Evolutionary conservation across 2,888 invertebrate genomes (phyloP).

Genomic region (Mythimna vitellina): DNA sequence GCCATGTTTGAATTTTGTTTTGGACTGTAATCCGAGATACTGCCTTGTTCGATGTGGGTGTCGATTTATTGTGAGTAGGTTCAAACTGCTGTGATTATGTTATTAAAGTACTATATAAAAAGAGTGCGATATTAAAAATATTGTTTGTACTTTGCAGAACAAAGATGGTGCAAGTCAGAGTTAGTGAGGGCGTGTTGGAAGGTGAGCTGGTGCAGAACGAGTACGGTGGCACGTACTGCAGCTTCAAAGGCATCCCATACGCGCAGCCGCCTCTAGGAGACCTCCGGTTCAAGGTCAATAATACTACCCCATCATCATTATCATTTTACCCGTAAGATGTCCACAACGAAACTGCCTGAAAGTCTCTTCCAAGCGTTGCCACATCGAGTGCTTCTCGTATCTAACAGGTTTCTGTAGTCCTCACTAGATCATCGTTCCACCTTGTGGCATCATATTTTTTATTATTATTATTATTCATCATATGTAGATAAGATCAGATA

Average conservation of each 20-base stretch:
- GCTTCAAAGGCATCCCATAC: conserved; percentile 85
- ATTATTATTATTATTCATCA: too few species aligned
- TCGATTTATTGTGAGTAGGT: neutral
- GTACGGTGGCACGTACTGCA: conserved; percentile 66
- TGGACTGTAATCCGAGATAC: too few species aligned
- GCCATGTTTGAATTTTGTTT: too few species aligned
- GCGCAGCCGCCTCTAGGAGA: conserved; percentile 86
- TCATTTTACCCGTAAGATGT: neutral
- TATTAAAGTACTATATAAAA: neutral
- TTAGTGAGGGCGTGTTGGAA: conserved; percentile 72
- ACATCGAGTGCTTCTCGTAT: neutral
- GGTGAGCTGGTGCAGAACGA: conserved; percentile 66
- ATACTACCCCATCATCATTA: neutral
- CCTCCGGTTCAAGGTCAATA: conserved; percentile 85
- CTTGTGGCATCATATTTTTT: too few species aligned
- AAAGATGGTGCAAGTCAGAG: conserved; percentile 62
- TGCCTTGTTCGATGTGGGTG: too few species aligned
- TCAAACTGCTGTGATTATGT: neutral
- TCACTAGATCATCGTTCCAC: neutral
- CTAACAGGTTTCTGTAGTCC: neutral
- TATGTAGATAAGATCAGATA: too few species aligned
- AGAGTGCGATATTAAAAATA: neutral
- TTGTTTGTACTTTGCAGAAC: neutral
- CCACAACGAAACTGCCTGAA: neutral
- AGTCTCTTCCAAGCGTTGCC: neutral